A percentile compares a stretch with the other conserved stretches of the same genome.
Conservation (phyloP, 2,113 vertebrate genomes). For the Mirounga angustirostris region DNA sequence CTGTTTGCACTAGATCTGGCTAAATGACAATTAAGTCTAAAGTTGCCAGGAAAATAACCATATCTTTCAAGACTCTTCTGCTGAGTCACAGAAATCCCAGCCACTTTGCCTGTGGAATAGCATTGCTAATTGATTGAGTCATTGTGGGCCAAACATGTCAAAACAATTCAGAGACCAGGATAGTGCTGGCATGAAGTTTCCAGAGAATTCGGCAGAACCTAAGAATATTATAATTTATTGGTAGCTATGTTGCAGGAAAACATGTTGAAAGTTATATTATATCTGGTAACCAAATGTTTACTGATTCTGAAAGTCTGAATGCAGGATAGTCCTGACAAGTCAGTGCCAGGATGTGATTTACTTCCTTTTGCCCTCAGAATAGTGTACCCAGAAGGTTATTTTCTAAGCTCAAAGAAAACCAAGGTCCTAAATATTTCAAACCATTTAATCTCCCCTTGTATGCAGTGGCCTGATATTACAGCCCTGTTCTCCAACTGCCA, state of each 20-base stretch:
- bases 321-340: conserved; percentile 24
- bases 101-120: background rate
- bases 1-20: background rate
- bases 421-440: conserved; percentile 50
- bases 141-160: conserved; percentile 59
- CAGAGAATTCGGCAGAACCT: conserved; percentile 49
- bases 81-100: conserved; percentile 54
- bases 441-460: conserved; percentile 8
- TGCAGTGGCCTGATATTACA: background rate
- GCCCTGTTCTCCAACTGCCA: background rate
- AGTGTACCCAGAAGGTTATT: background rate
- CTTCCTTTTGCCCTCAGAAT: conserved; percentile 13
- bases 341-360: conserved; percentile 2
- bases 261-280: conserved; percentile 38
- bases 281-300: conserved; percentile 63
- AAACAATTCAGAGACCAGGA: conserved; percentile 68
- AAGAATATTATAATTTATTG: conserved; percentile 63
- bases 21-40: background rate
- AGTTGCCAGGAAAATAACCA: background rate
- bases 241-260: conserved; percentile 68
- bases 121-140: conserved; percentile 64
- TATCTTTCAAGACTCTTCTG: conserved; percentile 63
- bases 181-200: conserved; percentile 52
- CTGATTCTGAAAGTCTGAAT: conserved; percentile 65
- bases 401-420: conserved; percentile 35